Conservation (phyloP, 1,140 invertebrate genomes). For the Planococcus citri region DNA sequence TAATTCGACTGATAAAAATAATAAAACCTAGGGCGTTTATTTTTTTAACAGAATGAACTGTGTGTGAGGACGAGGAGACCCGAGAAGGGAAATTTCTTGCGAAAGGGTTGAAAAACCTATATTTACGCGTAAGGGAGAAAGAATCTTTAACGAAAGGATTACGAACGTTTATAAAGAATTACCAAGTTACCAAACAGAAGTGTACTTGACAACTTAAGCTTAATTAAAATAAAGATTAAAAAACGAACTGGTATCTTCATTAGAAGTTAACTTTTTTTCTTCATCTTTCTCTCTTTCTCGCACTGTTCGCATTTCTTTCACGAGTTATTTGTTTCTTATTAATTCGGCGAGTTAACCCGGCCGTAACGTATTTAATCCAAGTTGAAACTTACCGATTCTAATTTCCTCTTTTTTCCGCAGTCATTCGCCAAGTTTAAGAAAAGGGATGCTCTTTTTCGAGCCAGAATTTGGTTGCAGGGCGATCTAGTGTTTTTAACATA, state of each 20-base stretch:
- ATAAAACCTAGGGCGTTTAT: conserved; percentile 13
- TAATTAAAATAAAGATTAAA: conserved; percentile 20
- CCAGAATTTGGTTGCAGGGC: too few species aligned
- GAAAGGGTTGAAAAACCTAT: conserved; percentile 16
- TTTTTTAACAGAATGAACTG: neutral
- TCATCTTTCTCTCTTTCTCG: neutral
- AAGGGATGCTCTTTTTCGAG: too few species aligned
- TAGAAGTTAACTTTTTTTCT: conserved; percentile 11
- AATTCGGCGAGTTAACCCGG: conserved; percentile 12
- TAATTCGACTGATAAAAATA: conserved; percentile 16
- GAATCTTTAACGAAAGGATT: conserved; percentile 17
- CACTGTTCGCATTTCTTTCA: neutral
- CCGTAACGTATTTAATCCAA: conserved; percentile 12
- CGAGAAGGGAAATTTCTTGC: neutral
- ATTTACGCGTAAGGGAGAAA: conserved; percentile 5
- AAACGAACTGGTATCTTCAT: conserved; percentile 18
- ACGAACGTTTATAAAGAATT: conserved; percentile 18
- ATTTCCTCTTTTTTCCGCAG: too few species aligned
- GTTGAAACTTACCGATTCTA: neutral
- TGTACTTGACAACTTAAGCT: conserved; percentile 18
- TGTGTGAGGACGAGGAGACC: neutral
- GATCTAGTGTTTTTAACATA: too few species aligned
- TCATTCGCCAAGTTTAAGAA: too few species aligned
- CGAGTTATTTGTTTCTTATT: conserved; percentile 15
- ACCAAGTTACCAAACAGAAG: conserved; percentile 16